These are phyloP conservation scores for Physella acuta DNA, from an alignment of 1,140 invertebrate species.

Conservation along the genomic window DNA sequence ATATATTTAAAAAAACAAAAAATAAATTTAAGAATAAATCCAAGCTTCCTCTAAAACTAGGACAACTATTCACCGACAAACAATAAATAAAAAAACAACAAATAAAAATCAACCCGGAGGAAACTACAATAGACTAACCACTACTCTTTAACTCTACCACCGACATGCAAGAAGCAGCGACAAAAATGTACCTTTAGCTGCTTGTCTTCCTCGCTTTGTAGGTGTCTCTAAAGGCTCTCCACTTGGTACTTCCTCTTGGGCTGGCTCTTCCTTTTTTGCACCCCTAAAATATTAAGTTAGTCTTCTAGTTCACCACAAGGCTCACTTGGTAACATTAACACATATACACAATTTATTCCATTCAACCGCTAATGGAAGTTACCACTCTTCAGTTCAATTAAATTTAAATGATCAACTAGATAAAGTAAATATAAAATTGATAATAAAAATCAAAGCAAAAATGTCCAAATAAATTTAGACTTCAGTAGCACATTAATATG, in stretches of 20 bases:
- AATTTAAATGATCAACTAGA: background rate
- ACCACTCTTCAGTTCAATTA: background rate
- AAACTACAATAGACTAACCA: no score
- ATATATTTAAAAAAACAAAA: background rate
- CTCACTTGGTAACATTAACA: background rate
- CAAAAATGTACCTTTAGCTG: conserved; percentile 12
- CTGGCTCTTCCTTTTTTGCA: conserved; percentile 21
- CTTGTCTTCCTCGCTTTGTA: conserved; percentile 10
- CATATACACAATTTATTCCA: background rate
- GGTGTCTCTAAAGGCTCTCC: conserved; percentile 10
- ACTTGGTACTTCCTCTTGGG: conserved; percentile 7
- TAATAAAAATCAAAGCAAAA: background rate
- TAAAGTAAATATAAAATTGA: background rate
- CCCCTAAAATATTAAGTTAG: background rate
- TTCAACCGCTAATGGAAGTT: background rate
- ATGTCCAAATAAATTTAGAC: no score
- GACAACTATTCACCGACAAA: no score
- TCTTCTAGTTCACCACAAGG: background rate
- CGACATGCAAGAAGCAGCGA: no score
- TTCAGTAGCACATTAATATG: no score
- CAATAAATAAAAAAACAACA: no score
- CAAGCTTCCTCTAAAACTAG: background rate
- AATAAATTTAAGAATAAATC: background rate
- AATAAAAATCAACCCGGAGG: no score
- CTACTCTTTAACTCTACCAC: no score